A percentile compares a stretch with the other conserved stretches of the same genome.
Conservation (phyloP, 2,888 invertebrate species). For the Frankliniella intonsa region DNA sequence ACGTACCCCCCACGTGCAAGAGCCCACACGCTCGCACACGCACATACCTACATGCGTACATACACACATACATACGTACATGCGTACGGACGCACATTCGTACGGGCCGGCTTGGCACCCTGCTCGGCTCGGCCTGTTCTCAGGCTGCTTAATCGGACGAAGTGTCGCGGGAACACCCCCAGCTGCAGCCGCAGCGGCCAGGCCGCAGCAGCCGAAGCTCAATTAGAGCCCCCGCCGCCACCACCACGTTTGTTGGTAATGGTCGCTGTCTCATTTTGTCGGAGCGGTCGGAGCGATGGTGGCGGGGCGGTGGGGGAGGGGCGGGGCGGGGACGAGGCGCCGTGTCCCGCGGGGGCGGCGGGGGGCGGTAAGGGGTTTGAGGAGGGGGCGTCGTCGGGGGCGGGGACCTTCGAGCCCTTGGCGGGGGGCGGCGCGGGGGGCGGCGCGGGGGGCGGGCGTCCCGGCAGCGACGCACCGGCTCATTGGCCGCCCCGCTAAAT, state of each 20-base stretch:
- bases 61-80: not conserved
- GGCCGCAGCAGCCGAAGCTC: not conserved
- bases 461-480: not conserved
- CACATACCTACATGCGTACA: too few species aligned
- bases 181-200: constrained; percentile 27
- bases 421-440: not conserved
- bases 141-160: not conserved
- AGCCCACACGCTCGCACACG: too few species aligned
- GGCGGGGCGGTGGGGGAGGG: constrained; percentile 31
- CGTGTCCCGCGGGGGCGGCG: not conserved
- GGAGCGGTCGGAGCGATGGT: constrained; percentile 25
- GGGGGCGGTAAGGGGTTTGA: too few species aligned
- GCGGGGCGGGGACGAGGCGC: not conserved
- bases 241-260: constrained; percentile 21
- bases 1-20: too few species aligned
- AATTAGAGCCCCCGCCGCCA: not conserved
- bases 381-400: too few species aligned
- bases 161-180: constrained; percentile 28
- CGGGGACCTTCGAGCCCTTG: not conserved
- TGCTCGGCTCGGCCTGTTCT: not conserved
- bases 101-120: not conserved
- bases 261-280: constrained; percentile 22
- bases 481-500: constrained; percentile 22
- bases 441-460: not conserved
- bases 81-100: too few species aligned